These are phyloP conservation scores for Potamarius usumacintae DNA, from an alignment of 2,113 vertebrate species.

Conservation along the genomic window DNA sequence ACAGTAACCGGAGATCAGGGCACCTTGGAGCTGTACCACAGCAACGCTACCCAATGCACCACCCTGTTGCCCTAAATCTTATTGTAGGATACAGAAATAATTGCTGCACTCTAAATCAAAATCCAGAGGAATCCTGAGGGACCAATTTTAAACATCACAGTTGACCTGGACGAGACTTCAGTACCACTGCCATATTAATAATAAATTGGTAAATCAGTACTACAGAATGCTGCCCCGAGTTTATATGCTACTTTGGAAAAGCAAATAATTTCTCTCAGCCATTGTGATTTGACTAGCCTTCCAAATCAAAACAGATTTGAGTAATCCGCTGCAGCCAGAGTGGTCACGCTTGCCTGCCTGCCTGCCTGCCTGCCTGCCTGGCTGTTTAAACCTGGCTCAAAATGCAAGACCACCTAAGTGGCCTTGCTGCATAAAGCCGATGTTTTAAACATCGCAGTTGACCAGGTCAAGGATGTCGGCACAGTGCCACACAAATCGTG, in stretches of 20 bases:
- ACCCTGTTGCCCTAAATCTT: neutral
- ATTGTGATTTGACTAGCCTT: slow-evolving; percentile 18
- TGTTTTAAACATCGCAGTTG: slow-evolving; percentile 4
- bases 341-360: neutral
- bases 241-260: neutral
- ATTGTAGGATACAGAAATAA: neutral
- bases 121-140: neutral
- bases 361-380: neutral
- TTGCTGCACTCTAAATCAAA: neutral
- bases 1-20: neutral
- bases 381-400: neutral
- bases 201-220: neutral
- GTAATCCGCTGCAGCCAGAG: neutral
- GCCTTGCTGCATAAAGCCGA: neutral
- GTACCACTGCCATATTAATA: neutral
- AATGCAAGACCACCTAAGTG: neutral
- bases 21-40: neutral
- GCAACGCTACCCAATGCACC: neutral
- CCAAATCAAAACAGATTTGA: slow-evolving; percentile 32
- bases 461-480: slow-evolving; percentile 29
- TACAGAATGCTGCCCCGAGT: neutral
- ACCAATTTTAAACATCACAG: neutral
- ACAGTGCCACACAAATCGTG: neutral
- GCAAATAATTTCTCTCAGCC: slow-evolving; percentile 28
- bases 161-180: neutral